Evolutionary conservation across 2,888 invertebrate species (phyloP).

Genomic region (Amblyteles armatorius): DNA sequence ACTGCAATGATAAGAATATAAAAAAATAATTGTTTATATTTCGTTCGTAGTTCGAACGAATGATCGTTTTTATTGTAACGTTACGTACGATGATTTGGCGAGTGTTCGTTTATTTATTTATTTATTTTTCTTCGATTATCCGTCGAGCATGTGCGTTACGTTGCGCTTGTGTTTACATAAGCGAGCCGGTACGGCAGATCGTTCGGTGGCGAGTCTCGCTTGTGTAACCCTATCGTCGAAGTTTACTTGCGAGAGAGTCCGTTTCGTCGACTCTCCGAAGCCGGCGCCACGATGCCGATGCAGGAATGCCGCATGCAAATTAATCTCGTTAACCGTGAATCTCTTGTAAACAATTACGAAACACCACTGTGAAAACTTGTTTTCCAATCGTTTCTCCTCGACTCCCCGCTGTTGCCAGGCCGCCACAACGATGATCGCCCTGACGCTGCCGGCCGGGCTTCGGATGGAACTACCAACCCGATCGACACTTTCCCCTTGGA

Average conservation of each 20-base stretch:
- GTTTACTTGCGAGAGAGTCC: not conserved
- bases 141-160: not conserved
- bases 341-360: conserved; percentile 55
- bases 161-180: not conserved
- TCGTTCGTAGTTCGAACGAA: not conserved
- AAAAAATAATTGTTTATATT: not conserved
- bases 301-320: conserved; percentile 52
- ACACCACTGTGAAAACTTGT: conserved; percentile 54
- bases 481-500: conserved; percentile 21
- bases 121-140: not conserved
- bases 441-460: conserved; percentile 27
- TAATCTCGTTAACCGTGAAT: conserved; percentile 35
- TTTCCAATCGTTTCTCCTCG: conserved; percentile 55
- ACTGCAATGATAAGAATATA: not conserved
- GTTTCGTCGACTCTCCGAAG: conserved; percentile 2
- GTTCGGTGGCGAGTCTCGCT: not conserved
- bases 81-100: not conserved
- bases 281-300: not conserved
- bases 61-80: not conserved
- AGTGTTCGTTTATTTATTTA: not conserved
- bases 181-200: conserved; percentile 53
- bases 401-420: conserved; percentile 64
- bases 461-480: conserved; percentile 17
- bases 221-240: conserved; percentile 24
- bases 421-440: conserved; percentile 33